These are phyloP conservation scores for Polyodon spathula DNA, from an alignment of 2,113 vertebrate species.

Conservation along the genomic window DNA sequence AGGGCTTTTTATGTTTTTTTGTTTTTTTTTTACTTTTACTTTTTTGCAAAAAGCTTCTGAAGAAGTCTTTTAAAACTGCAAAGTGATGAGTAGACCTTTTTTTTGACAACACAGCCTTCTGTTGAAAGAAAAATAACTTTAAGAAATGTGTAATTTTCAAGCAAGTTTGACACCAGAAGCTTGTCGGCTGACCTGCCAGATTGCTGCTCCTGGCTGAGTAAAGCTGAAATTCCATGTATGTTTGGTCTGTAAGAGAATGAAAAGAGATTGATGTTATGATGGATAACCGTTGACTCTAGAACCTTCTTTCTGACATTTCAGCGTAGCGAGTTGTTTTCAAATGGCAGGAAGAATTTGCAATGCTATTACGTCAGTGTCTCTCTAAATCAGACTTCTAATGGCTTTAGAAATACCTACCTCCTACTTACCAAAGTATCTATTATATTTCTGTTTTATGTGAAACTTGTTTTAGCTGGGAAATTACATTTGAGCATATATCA, in stretches of 20 bases:
- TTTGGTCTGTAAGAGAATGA: slow-evolving; percentile 47
- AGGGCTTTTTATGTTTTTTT: neutral
- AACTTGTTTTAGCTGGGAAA: slow-evolving; percentile 9
- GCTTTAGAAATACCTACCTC: slow-evolving; percentile 37
- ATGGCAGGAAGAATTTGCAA: slow-evolving; percentile 50
- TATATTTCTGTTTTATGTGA: slow-evolving; percentile 27
- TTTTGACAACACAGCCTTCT: neutral
- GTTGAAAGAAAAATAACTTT: slow-evolving; percentile 1
- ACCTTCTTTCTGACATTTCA: slow-evolving; percentile 41
- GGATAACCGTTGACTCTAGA: slow-evolving; percentile 59
- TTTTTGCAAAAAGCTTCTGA: neutral
- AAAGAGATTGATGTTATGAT: slow-evolving; percentile 57
- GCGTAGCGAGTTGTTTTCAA: slow-evolving; percentile 38
- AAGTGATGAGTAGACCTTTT: neutral
- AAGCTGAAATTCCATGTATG: slow-evolving; percentile 40
- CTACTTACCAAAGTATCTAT: slow-evolving; percentile 39
- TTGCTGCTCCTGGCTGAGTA: slow-evolving; percentile 45
- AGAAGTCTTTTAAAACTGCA: neutral
- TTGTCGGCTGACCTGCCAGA: slow-evolving; percentile 15
- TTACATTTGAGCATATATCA: too few species aligned
- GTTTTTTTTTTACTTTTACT: neutral
- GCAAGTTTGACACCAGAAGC: slow-evolving; percentile 10
- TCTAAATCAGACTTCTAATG: slow-evolving; percentile 42
- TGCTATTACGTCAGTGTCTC: slow-evolving; percentile 41
- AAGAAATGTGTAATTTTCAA: slow-evolving; percentile 9